Evolutionary conservation across 23 tunicate genomes (phyloP), one percentile per base, ranked within the genome.

Genomic region (Ascidia mentula): DNA sequence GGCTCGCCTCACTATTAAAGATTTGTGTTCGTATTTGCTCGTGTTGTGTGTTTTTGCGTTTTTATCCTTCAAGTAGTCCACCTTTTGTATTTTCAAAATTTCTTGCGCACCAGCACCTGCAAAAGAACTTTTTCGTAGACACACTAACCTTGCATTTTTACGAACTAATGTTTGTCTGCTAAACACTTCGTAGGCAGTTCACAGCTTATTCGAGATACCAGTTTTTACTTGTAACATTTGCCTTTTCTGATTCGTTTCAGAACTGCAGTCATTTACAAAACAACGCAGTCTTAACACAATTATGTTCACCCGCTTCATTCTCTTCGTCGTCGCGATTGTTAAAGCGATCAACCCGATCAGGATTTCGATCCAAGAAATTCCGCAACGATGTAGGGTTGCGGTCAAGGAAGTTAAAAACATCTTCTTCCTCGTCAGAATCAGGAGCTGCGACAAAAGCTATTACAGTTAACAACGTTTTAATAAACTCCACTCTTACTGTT

Each of bases 51-150:
- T 2, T 17, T 32, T 53, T 9, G 74, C 18, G 77, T 95, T 95
- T 33, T 85, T 79, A n/a, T 77, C 80, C 60, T 89, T 85, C 74
- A 77, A 38, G 59, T 81, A 95, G 71, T 95, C 95, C n/a, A 95
- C 28, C 20, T 77, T 74, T 28, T 79, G 83, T 33, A 39, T 46
- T 79, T 92, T 79, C 82, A 92, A 46, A 37, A 37, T 38, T 36
- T 78, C 89, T 61, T n/a, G n/a, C n/a, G n/a, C n/a, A n/a, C n/a
- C n/a, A n/a, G n/a, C n/a, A n/a, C n/a, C n/a, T n/a, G n/a, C n/a
- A n/a, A n/a, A n/a, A n/a, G n/a, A n/a, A n/a, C n/a, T n/a, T n/a
- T n/a, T n/a, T n/a, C n/a, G n/a, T n/a, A n/a, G n/a, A n/a, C n/a
- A n/a, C n/a, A n/a, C n/a, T n/a, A n/a, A n/a, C n/a, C n/a, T n/a